Percentiles rank a stretch among this genome's conserved stretches.
phyloP scores from a whole-genome alignment of 2,888 invertebrate genomes.

The Hydraecia micacea region DNA sequence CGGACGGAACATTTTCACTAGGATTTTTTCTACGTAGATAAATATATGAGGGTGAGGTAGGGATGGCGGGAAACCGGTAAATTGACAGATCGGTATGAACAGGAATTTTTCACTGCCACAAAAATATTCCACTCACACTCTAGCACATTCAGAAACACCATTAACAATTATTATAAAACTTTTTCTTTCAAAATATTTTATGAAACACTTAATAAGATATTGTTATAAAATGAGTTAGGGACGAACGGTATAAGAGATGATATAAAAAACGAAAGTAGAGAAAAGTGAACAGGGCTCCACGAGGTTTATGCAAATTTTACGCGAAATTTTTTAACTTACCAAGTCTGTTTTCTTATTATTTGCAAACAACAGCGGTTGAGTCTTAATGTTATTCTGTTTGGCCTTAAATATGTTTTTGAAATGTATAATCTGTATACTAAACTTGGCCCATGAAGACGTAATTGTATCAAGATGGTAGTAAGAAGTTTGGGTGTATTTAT shows the following conservation, averaged over 20 bases:
- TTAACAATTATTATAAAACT: constrained; percentile 59
- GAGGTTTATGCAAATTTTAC: constrained; percentile 88
- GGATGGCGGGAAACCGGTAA: constrained; percentile 58
- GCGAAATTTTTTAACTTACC: constrained; percentile 85
- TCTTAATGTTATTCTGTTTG: constrained; percentile 78
- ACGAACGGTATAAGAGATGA: constrained; percentile 78
- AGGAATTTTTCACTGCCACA: constrained; percentile 40
- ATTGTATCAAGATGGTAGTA: constrained; percentile 68
- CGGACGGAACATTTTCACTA: constrained; percentile 64
- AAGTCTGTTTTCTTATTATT: constrained; percentile 86
- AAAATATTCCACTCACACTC: constrained; percentile 32
- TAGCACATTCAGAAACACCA: constrained; percentile 30
- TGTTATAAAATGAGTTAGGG: constrained; percentile 80
- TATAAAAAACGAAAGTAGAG: constrained; percentile 81
- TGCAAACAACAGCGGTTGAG: constrained; percentile 82
- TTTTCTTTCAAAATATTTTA: constrained; percentile 59
- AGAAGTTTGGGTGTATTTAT: constrained; percentile 64
- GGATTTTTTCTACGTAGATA: constrained; percentile 68
- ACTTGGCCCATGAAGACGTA: constrained; percentile 72
- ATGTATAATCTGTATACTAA: constrained; percentile 70
- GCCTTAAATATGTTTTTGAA: constrained; percentile 73
- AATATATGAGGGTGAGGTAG: constrained; percentile 59
- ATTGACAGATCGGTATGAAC: constrained; percentile 58
- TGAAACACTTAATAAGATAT: constrained; percentile 70
- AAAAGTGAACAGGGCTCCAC: constrained; percentile 80